These are phyloP conservation scores for Notodonta dromedarius DNA, from an alignment of 2,888 invertebrate species.

Conservation along the genomic window DNA sequence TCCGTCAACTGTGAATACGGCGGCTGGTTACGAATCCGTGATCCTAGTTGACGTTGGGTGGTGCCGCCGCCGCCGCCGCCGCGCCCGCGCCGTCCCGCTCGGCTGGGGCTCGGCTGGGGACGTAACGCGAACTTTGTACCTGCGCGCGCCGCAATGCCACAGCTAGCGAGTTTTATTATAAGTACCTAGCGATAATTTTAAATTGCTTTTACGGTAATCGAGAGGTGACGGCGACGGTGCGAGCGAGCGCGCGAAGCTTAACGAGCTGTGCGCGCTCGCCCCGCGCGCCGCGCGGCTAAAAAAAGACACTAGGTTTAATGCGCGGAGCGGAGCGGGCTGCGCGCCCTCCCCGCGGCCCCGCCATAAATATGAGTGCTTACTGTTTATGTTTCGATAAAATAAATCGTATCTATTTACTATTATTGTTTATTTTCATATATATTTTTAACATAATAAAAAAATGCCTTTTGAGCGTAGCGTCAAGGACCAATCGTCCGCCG, in stretches of 20 bases:
- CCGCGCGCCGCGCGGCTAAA: background rate
- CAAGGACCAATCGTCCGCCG: too few relatives aligned
- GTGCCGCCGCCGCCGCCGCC: too few relatives aligned
- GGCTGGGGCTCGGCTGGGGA: too few relatives aligned
- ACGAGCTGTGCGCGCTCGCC: background rate
- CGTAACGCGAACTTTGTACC: too few relatives aligned
- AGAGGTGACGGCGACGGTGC: too few relatives aligned
- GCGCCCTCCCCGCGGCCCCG: background rate
- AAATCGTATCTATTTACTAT: background rate
- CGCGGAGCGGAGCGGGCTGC: background rate
- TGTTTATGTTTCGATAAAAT: conserved; percentile 4
- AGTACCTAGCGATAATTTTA: background rate
- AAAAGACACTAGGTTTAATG: conserved; percentile 3
- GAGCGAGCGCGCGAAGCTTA: too few relatives aligned
- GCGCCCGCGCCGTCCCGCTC: too few relatives aligned
- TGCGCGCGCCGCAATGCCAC: background rate
- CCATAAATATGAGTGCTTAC: background rate
- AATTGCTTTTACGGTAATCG: background rate
- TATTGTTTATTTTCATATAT: background rate
- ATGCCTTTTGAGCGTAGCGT: too few relatives aligned
- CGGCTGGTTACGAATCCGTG: too few relatives aligned
- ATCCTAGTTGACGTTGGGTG: too few relatives aligned
- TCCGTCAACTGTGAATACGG: too few relatives aligned
- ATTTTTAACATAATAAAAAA: too few relatives aligned
- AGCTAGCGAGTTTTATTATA: background rate